These are phyloP conservation scores for Bufo gargarizans DNA, from an alignment of 2,113 vertebrate species.

Conservation along the genomic window DNA sequence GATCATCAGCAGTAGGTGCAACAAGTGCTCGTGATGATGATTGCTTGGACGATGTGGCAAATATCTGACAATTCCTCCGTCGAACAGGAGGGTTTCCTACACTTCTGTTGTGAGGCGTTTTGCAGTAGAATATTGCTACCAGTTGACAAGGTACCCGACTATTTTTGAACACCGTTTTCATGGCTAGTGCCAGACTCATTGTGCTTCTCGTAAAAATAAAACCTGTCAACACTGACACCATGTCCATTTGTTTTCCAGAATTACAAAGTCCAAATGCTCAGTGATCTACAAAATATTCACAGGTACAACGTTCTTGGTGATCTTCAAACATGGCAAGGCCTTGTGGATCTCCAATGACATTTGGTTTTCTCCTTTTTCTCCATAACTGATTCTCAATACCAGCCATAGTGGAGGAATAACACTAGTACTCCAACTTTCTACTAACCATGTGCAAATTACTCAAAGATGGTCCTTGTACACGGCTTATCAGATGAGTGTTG, in stretches of 20 bases:
- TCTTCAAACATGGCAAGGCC: neutral
- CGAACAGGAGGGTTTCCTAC: neutral
- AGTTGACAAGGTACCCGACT: neutral
- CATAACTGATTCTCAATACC: neutral
- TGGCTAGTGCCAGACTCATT: slow-evolving; percentile 23
- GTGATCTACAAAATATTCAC: slow-evolving; percentile 14
- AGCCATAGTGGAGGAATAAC: neutral
- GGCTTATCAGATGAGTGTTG: slow-evolving; percentile 23
- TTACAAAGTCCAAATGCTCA: neutral
- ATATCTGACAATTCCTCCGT: neutral
- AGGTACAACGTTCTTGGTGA: slow-evolving; percentile 2
- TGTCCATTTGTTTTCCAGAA: neutral
- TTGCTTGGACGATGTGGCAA: neutral
- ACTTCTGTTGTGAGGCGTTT: neutral
- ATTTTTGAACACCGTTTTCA: neutral
- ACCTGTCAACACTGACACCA: neutral
- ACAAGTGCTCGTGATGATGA: neutral
- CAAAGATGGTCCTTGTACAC: slow-evolving; percentile 12
- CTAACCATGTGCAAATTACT: slow-evolving; percentile 2
- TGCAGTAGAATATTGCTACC: slow-evolving; percentile 22
- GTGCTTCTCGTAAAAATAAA: slow-evolving; percentile 2
- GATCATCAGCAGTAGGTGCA: slow-evolving; percentile 11
- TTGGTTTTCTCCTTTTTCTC: slow-evolving; percentile 5
- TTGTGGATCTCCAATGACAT: neutral
- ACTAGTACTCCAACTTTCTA: slow-evolving; percentile 3